phyloP scores from a whole-genome alignment of 2,113 vertebrate genomes.

The Trematomus loennbergii region DNA sequence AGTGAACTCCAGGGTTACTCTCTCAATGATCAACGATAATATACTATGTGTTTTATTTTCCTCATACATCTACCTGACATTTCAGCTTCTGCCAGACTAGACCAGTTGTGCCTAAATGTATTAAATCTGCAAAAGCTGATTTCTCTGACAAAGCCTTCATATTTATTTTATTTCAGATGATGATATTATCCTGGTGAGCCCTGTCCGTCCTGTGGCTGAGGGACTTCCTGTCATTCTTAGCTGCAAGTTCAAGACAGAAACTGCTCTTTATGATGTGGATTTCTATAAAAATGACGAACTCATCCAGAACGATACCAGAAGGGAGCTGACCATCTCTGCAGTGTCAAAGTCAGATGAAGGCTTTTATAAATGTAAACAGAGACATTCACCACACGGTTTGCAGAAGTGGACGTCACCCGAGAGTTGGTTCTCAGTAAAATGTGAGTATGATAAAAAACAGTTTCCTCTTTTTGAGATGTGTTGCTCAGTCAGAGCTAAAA shows the following conservation, averaged over 20 bases:
- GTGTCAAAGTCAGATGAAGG: slow-evolving; percentile 62
- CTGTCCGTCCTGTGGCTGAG: slow-evolving; percentile 52
- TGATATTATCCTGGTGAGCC: slow-evolving; percentile 53
- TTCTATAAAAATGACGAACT: slow-evolving; percentile 55
- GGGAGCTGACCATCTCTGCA: slow-evolving; percentile 42
- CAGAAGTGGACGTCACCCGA: slow-evolving; percentile 22
- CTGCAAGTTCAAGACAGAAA: slow-evolving; percentile 3
- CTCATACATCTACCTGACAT: background rate
- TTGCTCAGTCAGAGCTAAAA: too few species aligned
- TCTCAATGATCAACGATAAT: background rate
- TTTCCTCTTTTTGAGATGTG: too few species aligned
- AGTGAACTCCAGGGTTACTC: too few species aligned
- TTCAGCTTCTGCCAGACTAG: too few species aligned
- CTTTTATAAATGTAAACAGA: slow-evolving; percentile 43
- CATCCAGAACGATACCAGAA: slow-evolving; percentile 16
- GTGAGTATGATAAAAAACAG: background rate
- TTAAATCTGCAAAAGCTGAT: too few species aligned
- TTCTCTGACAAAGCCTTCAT: background rate
- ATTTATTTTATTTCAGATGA: background rate
- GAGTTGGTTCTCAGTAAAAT: slow-evolving; percentile 57
- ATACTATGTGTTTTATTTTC: too few species aligned
- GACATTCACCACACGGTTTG: background rate
- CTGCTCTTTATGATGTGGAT: background rate
- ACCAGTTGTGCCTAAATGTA: too few species aligned
- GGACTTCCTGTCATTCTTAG: slow-evolving; percentile 58